Base-by-base conservation (phyloP, 2,888 invertebrate species). In the Leucophenga maculata region DNA sequence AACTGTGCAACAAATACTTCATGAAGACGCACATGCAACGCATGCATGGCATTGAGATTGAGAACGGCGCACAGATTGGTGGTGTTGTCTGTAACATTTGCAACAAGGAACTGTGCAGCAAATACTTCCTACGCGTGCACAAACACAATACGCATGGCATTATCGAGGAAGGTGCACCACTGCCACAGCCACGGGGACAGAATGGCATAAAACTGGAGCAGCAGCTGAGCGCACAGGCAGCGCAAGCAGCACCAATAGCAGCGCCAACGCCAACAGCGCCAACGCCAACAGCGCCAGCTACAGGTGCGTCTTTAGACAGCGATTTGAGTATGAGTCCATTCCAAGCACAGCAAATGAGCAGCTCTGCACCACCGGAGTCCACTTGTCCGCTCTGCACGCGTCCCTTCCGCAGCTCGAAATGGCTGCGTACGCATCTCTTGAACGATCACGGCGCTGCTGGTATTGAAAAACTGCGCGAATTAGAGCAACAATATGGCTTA, bases 11-110 rank as follows among this genome's bases (percentile, higher is more conserved):
- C 90, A 99, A 99, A 89, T 99, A 99, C 88, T 99, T 99, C 89
- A 96, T 99, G 94, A 97, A 98, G 88, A 99, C 98, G 1, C 99
- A 99, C 90, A 98, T 98, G 97, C 94, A 97, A 86, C 94, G 98
- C 87, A 98, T 99, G 96, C 99, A 97, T 89, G 97, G 97, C 57
- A 97, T 97, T 81, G 96, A 96, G 86, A 94, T 97, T 65, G 96
- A 97, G 89, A 96, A 95, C 84, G 96, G 96, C 20, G 94, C 96
- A 46, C 96, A 95, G 87, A 94, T 97, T 50, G 97, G 97, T 6
- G 97, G 97, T 22, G 97, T 97, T 8, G 95, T 97, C 60, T 98
- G 98, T 89, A 97, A 98, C 89, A 96, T 99, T 77, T 99, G 99
- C 89, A 97, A 98, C 90, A 98, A 98, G 88, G 98, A 99, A 89